Conservation (phyloP, 53 echinoderm and acorn worm species). For the Luidia sarsii region DNA sequence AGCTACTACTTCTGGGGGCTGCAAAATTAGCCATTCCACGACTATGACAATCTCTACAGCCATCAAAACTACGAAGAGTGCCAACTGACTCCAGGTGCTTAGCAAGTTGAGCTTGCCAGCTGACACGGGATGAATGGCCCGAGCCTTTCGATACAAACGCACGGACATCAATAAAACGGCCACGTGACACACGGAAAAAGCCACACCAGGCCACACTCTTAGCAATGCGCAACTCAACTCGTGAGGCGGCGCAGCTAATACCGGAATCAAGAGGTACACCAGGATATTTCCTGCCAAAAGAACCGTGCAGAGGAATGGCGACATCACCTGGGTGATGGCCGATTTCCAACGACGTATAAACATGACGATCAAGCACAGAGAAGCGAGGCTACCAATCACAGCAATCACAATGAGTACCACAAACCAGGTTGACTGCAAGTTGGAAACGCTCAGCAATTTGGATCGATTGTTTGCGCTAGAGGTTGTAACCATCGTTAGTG, state of each 20-base stretch:
- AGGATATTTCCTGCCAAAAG: slow-evolving; percentile 66
- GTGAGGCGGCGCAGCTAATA: slow-evolving; percentile 45
- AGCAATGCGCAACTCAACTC: slow-evolving; percentile 45
- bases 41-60: slow-evolving; percentile 54
- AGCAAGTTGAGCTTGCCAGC: slow-evolving; percentile 56
- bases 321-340: slow-evolving; percentile 55
- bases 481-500: not conserved
- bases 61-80: slow-evolving; percentile 51
- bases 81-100: slow-evolving; percentile 58
- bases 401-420: slow-evolving; percentile 56
- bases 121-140: slow-evolving; percentile 59
- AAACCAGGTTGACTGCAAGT: slow-evolving; percentile 32
- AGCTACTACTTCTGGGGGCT: slow-evolving; percentile 45
- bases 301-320: slow-evolving; percentile 62
- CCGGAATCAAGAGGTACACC: slow-evolving; percentile 47
- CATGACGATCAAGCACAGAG: slow-evolving; percentile 40
- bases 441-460: not conserved
- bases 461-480: too few species aligned
- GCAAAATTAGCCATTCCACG: slow-evolving; percentile 57
- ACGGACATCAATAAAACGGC: slow-evolving; percentile 67
- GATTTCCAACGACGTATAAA: slow-evolving; percentile 49
- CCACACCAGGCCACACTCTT: slow-evolving; percentile 37
- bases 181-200: slow-evolving; percentile 50
- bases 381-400: slow-evolving; percentile 45
- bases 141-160: slow-evolving; percentile 65